A percentile compares a stretch with the other conserved stretches of the same genome.
phyloP scores from a whole-genome alignment of 2,113 vertebrate genomes.

The Otocyon megalotis region DNA sequence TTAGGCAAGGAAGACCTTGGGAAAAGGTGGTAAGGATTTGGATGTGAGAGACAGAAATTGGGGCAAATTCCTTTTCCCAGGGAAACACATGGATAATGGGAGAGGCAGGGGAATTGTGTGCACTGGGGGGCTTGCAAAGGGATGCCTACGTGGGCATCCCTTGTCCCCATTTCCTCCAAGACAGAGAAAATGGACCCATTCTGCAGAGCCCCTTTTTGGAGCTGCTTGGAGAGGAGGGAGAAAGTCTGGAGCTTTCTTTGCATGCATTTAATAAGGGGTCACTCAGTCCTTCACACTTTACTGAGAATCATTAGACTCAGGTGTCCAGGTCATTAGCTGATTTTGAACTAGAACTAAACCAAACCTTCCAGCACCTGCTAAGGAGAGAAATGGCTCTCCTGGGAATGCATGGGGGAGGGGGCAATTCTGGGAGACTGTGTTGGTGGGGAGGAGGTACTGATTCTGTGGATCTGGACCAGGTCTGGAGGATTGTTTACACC shows the following conservation, averaged over 20 bases:
- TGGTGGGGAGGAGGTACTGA: background rate
- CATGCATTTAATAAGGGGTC: conserved; percentile 45
- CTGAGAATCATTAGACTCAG: conserved; percentile 59
- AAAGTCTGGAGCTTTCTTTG: conserved; percentile 41
- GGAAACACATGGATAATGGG: background rate
- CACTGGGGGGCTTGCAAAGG: background rate
- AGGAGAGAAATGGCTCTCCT: conserved; percentile 38
- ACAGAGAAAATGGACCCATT: background rate
- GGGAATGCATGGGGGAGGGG: background rate
- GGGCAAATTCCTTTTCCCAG: background rate
- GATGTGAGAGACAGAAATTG: background rate
- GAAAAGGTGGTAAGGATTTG: background rate
- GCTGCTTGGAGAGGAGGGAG: background rate
- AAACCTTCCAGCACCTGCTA: background rate
- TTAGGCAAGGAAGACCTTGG: background rate
- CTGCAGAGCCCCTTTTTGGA: conserved; percentile 21
- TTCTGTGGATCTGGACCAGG: background rate
- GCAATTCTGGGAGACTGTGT: background rate
- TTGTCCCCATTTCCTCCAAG: background rate
- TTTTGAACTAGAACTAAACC: conserved; percentile 63
- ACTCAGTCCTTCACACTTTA: conserved; percentile 72
- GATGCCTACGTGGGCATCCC: background rate
- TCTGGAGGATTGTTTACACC: background rate
- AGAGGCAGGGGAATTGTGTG: background rate
- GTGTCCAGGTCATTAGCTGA: conserved; percentile 63